A percentile compares a stretch with the other conserved stretches of the same genome.
phyloP scores from a whole-genome alignment of 2,888 invertebrate genomes.

The Automeris io region DNA sequence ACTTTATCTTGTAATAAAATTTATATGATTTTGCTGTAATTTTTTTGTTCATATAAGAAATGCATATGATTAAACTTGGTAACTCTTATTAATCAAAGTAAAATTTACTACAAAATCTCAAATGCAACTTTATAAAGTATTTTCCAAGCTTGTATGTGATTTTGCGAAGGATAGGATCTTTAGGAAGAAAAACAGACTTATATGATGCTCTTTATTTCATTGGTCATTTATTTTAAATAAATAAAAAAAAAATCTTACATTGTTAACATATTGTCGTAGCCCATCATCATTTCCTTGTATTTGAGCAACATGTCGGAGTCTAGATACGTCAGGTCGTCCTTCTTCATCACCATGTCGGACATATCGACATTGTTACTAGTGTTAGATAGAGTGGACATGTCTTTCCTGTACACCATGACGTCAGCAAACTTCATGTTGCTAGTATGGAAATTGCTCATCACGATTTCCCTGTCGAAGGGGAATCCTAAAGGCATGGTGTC shows the following conservation, averaged over 20 bases:
- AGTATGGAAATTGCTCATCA: slow-evolving; percentile 76
- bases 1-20: no score
- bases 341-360: slow-evolving; percentile 60
- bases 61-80: no score
- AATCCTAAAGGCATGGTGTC: slow-evolving; percentile 83
- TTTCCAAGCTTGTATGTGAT: no score
- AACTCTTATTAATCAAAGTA: no score
- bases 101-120: no score
- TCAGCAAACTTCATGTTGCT: slow-evolving; percentile 82
- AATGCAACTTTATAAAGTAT: no score
- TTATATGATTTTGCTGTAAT: no score
- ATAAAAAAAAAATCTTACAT: slow-evolving; percentile 29
- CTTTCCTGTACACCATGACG: slow-evolving; percentile 79
- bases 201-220: background rate
- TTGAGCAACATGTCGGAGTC: slow-evolving; percentile 55
- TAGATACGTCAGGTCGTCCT: slow-evolving; percentile 58
- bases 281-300: slow-evolving; percentile 61
- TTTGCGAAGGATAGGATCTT: no score
- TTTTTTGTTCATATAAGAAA: no score
- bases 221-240: background rate
- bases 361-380: slow-evolving; percentile 48
- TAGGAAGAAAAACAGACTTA: no score
- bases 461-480: slow-evolving; percentile 84
- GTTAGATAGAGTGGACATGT: slow-evolving; percentile 48
- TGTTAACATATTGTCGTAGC: slow-evolving; percentile 49